Base-by-base conservation (phyloP, 1,140 invertebrate genomes). In the Venturia canescens region DNA sequence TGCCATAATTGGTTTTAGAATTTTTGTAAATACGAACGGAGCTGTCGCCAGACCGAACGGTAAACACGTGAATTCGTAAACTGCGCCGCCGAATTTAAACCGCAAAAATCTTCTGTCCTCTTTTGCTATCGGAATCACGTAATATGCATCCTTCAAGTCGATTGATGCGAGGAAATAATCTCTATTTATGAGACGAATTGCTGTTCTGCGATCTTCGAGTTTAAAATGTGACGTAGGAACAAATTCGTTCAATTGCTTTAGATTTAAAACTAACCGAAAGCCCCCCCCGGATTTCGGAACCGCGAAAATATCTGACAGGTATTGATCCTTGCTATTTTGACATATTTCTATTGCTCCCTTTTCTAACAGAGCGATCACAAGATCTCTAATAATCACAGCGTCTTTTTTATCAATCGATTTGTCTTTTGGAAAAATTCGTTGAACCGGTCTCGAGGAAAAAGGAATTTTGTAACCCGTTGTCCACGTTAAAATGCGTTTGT, bases 71-170 rank as follows among this genome's bases (percentile, higher is more conserved):
- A 83, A 83, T 23, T 83, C 72, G 44, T 77, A 80, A 5, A 83
- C 48, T 34, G 74, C 29, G 0, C 72, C 72, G 13, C 66, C 53
- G 15, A 80, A 83, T 38, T 21, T 48, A 63, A 83, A 83, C n/a
- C 81, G 38, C 26, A 83, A 70, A 53, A 75, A 80, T 60, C 67
- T 80, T 11, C 72, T 13, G 29, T 60, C n/a, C 31, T 9, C n/a
- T 21, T 71, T 18, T 63, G 34, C 27, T 16, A 83, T 48, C 1
- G 75, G 80, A 23, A 81, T 29, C 18, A 72, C 31, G 29, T 67
- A 83, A 63, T 81, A 81, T 7, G 82, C 70, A 66, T 83, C 82
- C 27, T 83, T 63, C 31, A 80, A 38, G 18, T 83, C 81, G 13
- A 83, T 57, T 11, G 13, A 69, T 23, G 72, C 71, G 63, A 80